Base-by-base conservation (phyloP, 2,888 invertebrate genomes). In the Thera britannica region DNA sequence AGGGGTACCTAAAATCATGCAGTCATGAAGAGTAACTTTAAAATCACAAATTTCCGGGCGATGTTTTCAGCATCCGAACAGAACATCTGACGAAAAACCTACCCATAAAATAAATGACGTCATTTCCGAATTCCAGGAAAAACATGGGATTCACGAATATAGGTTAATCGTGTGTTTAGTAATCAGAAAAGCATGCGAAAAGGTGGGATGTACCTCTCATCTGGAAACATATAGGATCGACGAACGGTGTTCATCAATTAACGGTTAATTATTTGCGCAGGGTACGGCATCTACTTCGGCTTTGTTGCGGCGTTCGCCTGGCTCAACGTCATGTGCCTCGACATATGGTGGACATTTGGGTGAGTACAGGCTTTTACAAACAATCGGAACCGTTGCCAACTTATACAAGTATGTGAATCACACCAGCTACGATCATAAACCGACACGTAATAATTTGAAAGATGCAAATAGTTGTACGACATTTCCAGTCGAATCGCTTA, bases 341-440 rank as follows among this genome's bases (percentile, higher is more conserved):
- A 97, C 94, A 96, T 97, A 86, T 97, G 96, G 96, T 96, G 96
- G 95, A 97, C 96, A 79, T 96, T 97, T 87, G 96, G 96, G 97
- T 97, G 88, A 95, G 95, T 93, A 78, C 44, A 46, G 74, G 73
- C 79, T 77, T 73, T 72, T 76, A 79, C 76, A 82, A 79, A 79
- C 78, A 80, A 75, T 75, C 62, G 8, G 58, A 68, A 67, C 66
- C 49, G 66, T 65, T 70, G 9, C 52, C 9, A 41, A 54, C 67
- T 62, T 59, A 58, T 73, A 73, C 75, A 72, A 75, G 70, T 77
- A 23, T 23, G 73, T 73, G 75, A 77, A 77, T 74, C 68, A 69
- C 51, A 48, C 48, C 68, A 75, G 59, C 59, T 57, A 72, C 61
- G 23, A 63, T 74, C 70, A 23, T 23, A 23, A 23, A 23, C 23